Percentiles rank a stretch among this genome's conserved stretches.
phyloP scores from a whole-genome alignment of 2,888 invertebrate genomes.

The Clanis bilineata region DNA sequence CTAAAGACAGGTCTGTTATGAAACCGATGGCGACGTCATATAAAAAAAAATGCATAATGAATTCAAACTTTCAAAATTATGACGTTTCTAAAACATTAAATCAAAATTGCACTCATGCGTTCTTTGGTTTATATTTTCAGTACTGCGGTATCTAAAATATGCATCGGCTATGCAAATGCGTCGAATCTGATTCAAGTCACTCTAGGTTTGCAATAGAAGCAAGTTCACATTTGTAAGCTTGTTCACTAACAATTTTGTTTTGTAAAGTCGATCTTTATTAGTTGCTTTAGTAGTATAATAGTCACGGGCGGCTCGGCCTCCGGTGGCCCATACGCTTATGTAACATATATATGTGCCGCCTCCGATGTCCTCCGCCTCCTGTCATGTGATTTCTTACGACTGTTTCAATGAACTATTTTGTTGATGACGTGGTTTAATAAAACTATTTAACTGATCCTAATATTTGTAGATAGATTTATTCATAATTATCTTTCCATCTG shows the following conservation, averaged over 20 bases:
- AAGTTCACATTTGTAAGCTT: slow-evolving; percentile 9
- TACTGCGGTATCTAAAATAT: not conserved
- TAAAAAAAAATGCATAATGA: not conserved
- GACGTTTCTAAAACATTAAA: not conserved
- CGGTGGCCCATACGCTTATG: too few species aligned
- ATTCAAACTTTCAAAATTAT: not conserved
- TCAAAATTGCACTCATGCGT: not conserved
- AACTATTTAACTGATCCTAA: too few species aligned
- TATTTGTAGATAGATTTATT: too few species aligned
- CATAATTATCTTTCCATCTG: too few species aligned
- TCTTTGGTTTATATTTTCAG: slow-evolving; percentile 14
- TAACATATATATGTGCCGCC: too few species aligned
- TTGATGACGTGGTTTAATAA: too few species aligned
- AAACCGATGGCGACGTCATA: not conserved
- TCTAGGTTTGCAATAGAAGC: not conserved
- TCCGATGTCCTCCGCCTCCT: too few species aligned
- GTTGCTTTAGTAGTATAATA: not conserved
- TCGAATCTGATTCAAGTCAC: slow-evolving; percentile 13
- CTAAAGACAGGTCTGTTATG: not conserved
- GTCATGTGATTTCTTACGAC: too few species aligned
- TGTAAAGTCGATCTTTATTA: not conserved
- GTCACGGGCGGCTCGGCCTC: too few species aligned
- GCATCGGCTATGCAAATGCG: slow-evolving; percentile 16
- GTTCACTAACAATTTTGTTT: not conserved
- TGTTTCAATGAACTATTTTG: too few species aligned